A percentile compares a stretch with the other conserved stretches of the same genome.
Evolutionary conservation across 2,113 vertebrate genomes (phyloP).

Genomic region (Alaudala cheleensis): DNA sequence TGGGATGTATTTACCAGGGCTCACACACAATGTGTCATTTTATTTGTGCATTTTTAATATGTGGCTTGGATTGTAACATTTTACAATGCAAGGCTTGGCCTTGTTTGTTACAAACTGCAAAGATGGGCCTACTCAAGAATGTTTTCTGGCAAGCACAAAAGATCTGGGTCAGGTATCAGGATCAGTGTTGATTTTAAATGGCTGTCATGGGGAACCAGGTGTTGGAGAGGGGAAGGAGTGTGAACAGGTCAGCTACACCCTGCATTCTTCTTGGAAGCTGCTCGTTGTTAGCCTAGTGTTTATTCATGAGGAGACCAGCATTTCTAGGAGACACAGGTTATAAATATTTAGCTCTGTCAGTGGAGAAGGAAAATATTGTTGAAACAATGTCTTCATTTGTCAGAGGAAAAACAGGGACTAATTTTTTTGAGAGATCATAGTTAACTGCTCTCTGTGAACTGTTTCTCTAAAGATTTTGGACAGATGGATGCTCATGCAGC

Average conservation of each 20-base stretch:
- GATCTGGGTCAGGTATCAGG: not conserved
- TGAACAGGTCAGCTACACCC: not conserved
- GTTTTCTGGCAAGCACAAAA: not conserved
- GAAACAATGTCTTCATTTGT: slow-evolving; percentile 52
- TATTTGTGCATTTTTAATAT: not conserved
- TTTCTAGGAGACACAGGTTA: slow-evolving; percentile 1
- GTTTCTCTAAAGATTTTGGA: slow-evolving; percentile 51
- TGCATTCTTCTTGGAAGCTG: not conserved
- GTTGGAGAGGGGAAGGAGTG: slow-evolving; percentile 4
- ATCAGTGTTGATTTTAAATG: slow-evolving; percentile 28
- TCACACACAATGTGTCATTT: fast-evolving
- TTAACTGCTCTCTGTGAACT: slow-evolving; percentile 39
- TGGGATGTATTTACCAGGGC: not conserved
- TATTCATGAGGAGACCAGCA: slow-evolving; percentile 20
- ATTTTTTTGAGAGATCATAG: slow-evolving; percentile 14
- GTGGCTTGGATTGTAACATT: not conserved
- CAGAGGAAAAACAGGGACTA: slow-evolving; percentile 43
- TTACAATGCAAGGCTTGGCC: not conserved
- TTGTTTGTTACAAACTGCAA: not conserved
- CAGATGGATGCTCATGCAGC: slow-evolving; percentile 19
- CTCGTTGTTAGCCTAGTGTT: not conserved
- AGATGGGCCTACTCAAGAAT: not conserved
- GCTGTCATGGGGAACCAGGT: not conserved
- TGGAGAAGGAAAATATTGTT: slow-evolving; percentile 54
- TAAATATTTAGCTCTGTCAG: slow-evolving; percentile 63